phyloP scores from a whole-genome alignment of 2,888 invertebrate species.

The Ganaspis brasiliensis region DNA sequence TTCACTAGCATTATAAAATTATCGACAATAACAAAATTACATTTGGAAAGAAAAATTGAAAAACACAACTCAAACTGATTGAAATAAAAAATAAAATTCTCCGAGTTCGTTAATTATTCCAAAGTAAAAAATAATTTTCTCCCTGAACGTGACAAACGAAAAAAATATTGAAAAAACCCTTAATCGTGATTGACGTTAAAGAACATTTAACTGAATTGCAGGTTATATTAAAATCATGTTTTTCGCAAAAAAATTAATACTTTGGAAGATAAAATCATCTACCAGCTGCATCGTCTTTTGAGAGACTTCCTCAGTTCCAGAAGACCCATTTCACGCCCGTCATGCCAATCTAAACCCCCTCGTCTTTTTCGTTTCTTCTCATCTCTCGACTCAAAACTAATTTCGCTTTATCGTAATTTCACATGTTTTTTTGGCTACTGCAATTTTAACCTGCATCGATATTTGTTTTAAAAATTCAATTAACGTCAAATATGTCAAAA shows the following conservation, averaged over 20 bases:
- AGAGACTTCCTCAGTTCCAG: constrained; percentile 19
- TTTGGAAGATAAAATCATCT: constrained; percentile 34
- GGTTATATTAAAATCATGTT: constrained; percentile 1
- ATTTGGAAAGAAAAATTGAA: too few relatives aligned
- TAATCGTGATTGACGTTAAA: constrained; percentile 2
- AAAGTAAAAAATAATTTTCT: not conserved
- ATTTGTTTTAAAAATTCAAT: not conserved
- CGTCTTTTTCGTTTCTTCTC: not conserved
- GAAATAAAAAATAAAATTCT: too few relatives aligned
- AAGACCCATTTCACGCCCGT: constrained; percentile 39
- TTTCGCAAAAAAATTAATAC: constrained; percentile 5
- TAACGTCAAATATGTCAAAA: too few relatives aligned
- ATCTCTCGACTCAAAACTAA: not conserved
- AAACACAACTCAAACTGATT: too few relatives aligned
- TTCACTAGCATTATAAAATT: too few relatives aligned
- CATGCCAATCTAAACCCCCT: constrained; percentile 21
- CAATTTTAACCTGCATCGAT: not conserved
- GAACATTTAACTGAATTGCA: constrained; percentile 10
- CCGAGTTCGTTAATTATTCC: too few relatives aligned
- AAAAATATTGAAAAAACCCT: not conserved
- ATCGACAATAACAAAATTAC: too few relatives aligned
- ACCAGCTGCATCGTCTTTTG: constrained; percentile 24
- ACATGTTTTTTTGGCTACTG: not conserved
- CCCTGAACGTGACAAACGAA: not conserved
- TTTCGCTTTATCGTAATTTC: constrained; percentile 4